These are phyloP conservation scores for Hedya salicella DNA, from an alignment of 2,888 invertebrate genomes.

Conservation along the genomic window DNA sequence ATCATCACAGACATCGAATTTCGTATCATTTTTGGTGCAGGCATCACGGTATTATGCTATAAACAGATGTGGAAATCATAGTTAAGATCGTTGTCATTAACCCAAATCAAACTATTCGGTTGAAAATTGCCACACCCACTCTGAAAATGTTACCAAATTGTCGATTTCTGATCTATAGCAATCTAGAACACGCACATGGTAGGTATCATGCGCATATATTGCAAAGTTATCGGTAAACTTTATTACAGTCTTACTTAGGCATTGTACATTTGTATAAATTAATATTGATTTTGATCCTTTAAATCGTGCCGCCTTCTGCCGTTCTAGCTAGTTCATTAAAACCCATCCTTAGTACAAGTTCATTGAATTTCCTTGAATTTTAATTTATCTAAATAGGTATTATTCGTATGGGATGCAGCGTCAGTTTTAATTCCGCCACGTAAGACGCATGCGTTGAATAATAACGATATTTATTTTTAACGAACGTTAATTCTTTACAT, in stretches of 20 bases:
- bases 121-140: too few relatives aligned
- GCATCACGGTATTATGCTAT: too few relatives aligned
- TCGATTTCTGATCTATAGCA: too few relatives aligned
- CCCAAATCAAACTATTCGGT: too few relatives aligned
- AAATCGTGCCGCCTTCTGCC: conserved; percentile 29
- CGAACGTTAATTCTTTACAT: conserved; percentile 14
- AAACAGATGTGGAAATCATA: too few relatives aligned
- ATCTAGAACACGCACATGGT: too few relatives aligned
- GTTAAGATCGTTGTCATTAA: too few relatives aligned
- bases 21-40: too few relatives aligned
- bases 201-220: background rate
- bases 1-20: too few relatives aligned
- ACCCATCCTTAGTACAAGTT: conserved; percentile 50
- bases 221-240: conserved; percentile 6
- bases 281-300: background rate
- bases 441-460: conserved; percentile 56
- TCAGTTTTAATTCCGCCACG: conserved; percentile 60
- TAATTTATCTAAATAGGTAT: conserved; percentile 52
- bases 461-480: conserved; percentile 34
- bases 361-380: conserved; percentile 69
- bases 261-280: conserved; percentile 9
- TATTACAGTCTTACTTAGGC: background rate
- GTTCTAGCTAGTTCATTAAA: conserved; percentile 45
- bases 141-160: too few relatives aligned
- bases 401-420: conserved; percentile 57